Evolutionary conservation across 2,888 invertebrate genomes (phyloP).

Genomic region (Eudasyphora cyanicolor): DNA sequence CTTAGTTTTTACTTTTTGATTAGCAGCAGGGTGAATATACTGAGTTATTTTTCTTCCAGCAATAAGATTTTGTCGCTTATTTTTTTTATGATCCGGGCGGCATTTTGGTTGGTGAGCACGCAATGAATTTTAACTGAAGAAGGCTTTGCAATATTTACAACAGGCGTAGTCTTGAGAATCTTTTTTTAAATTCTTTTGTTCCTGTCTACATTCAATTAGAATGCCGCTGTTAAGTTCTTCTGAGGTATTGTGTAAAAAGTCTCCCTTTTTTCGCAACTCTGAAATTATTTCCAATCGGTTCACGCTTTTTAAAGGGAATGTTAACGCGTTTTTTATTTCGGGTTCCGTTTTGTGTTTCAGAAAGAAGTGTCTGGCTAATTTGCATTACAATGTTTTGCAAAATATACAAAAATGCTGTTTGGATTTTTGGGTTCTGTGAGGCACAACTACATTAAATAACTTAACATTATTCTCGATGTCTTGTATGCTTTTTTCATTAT

Average conservation of each 20-base stretch:
- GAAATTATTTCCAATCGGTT: slow-evolving; percentile 8
- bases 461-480: background rate
- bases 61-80: background rate
- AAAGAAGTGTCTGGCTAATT: background rate
- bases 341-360: background rate
- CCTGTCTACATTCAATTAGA: slow-evolving; percentile 13
- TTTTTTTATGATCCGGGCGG: background rate
- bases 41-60: background rate
- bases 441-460: background rate
- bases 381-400: too few species aligned
- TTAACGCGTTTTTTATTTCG: background rate
- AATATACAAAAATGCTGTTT: background rate
- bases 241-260: slow-evolving; percentile 11
- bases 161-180: slow-evolving; percentile 15
- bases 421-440: background rate
- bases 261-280: slow-evolving; percentile 18
- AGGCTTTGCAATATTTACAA: slow-evolving; percentile 12
- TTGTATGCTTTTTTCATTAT: background rate
- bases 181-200: background rate
- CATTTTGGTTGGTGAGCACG: background rate
- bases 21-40: slow-evolving; percentile 22
- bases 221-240: slow-evolving; percentile 5
- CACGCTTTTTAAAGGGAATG: background rate
- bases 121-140: background rate
- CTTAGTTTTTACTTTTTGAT: background rate